Base-by-base conservation (phyloP, 2,797 vertebrate genomes). In the Cuniculus paca region DNA sequence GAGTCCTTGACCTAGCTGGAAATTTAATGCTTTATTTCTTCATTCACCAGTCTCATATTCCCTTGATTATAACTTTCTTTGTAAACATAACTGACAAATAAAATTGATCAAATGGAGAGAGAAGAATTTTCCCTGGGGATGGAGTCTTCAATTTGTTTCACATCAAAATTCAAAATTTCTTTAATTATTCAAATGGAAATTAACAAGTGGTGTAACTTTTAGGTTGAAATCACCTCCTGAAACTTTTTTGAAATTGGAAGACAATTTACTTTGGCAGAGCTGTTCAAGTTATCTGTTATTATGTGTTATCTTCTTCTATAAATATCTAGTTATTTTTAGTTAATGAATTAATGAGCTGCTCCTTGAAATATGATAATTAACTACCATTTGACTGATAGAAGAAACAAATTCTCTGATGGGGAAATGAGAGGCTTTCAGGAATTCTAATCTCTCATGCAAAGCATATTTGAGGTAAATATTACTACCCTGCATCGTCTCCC, bases 341-440 rank as follows among this genome's bases (percentile, higher is more conserved):
- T 97, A 96, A 97, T 95, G 97, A 96, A 98, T 80, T 80, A 92
- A 98, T 97, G 84, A 97, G 90, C 91, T 95, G 78, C 88, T 97
- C 90, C 95, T 97, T 96, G 96, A 97, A 97, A 96, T 96, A 96
- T 97, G 96, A 50, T 97, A 97, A 98, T 98, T 96, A 98, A 88
- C 95, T 42, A 87, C 93, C 39, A 79, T 96, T 98, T 98, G 95
- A 98, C 88, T 96, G 93, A 97, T 94, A 94, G 96, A 90, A 98
- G 92, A 96, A 98, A 97, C 74, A 96, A 95, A 96, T 94, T 80
- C 95, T 65, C 85, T 85, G 75, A 97, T 95, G 61, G 96, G 97
- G 81, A 96, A 52, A 97, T 97, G 63, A 91, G 72, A 97, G 95
- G 90, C 72, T 98, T 97, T 97, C 94, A 89, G 95, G 97, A 98